phyloP scores from a whole-genome alignment of 2,888 invertebrate species.

The Epistrophe grossulariae region DNA sequence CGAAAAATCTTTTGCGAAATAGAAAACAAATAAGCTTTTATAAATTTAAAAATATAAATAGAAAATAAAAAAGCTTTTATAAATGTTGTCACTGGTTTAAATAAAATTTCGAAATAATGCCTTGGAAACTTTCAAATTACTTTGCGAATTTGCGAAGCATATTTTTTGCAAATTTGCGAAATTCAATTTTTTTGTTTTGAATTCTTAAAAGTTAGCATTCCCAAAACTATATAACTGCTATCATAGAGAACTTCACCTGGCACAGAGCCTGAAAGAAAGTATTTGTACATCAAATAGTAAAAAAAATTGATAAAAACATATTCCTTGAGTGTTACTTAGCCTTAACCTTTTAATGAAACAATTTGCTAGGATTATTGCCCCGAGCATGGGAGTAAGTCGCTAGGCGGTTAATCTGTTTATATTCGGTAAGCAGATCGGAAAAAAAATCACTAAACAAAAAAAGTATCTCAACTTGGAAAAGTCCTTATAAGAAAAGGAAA shows the following conservation, averaged over 20 bases:
- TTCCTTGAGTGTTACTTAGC: slow-evolving; percentile 82
- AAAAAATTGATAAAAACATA: slow-evolving; percentile 60
- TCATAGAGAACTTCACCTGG: slow-evolving; percentile 29
- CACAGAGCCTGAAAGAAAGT: background rate
- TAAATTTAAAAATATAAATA: too few species aligned
- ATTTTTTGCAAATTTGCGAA: too few species aligned
- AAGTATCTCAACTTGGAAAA: slow-evolving; percentile 71
- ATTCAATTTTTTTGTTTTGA: too few species aligned
- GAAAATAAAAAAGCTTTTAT: too few species aligned
- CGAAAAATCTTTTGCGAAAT: too few species aligned
- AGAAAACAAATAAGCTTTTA: too few species aligned
- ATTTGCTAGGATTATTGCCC: slow-evolving; percentile 83
- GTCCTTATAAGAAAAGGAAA: slow-evolving; percentile 73
- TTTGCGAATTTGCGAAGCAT: too few species aligned
- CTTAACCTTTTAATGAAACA: slow-evolving; percentile 84
- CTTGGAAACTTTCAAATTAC: too few species aligned
- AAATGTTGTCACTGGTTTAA: too few species aligned
- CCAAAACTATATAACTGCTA: background rate
- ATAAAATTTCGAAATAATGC: too few species aligned
- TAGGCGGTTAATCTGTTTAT: slow-evolving; percentile 84
- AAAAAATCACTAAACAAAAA: slow-evolving; percentile 74
- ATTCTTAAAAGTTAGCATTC: too few species aligned
- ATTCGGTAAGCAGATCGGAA: slow-evolving; percentile 81
- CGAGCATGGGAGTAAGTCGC: slow-evolving; percentile 80
- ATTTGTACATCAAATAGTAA: background rate